Evolutionary conservation across 2,888 invertebrate species (phyloP).

Genomic region (Antheraea yamamai): DNA sequence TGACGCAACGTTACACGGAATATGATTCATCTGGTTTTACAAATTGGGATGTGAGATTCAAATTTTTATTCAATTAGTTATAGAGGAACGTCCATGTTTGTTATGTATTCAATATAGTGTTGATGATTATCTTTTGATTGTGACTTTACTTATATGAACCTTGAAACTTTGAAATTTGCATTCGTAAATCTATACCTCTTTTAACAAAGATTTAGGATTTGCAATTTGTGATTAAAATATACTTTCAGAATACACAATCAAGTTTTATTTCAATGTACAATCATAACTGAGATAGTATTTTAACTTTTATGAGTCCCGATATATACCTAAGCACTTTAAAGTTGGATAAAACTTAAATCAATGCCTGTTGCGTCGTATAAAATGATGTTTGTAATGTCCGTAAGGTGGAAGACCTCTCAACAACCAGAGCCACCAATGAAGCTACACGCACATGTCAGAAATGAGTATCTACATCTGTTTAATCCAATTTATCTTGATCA

Average conservation of each 20-base stretch:
- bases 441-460: slow-evolving; percentile 2
- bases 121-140: slow-evolving; percentile 19
- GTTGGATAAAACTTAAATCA: not conserved
- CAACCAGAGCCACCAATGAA: slow-evolving; percentile 1
- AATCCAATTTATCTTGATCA: slow-evolving; percentile 8
- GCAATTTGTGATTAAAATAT: not conserved
- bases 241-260: not conserved
- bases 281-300: not conserved
- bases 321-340: not conserved
- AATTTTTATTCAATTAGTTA: slow-evolving; percentile 74
- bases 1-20: slow-evolving; percentile 56
- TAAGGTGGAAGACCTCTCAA: slow-evolving; percentile 4
- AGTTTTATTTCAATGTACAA: not conserved
- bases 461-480: not conserved
- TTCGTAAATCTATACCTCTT: not conserved
- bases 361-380: not conserved
- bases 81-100: slow-evolving; percentile 62
- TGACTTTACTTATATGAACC: slow-evolving; percentile 16
- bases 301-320: not conserved
- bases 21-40: slow-evolving; percentile 72
- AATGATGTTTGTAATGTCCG: not conserved
- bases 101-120: slow-evolving; percentile 47
- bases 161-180: slow-evolving; percentile 6
- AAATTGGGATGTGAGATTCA: slow-evolving; percentile 69
- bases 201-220: not conserved